Base-by-base conservation (phyloP, 1,140 invertebrate genomes). In the Lepidotrigona ventralis region DNA sequence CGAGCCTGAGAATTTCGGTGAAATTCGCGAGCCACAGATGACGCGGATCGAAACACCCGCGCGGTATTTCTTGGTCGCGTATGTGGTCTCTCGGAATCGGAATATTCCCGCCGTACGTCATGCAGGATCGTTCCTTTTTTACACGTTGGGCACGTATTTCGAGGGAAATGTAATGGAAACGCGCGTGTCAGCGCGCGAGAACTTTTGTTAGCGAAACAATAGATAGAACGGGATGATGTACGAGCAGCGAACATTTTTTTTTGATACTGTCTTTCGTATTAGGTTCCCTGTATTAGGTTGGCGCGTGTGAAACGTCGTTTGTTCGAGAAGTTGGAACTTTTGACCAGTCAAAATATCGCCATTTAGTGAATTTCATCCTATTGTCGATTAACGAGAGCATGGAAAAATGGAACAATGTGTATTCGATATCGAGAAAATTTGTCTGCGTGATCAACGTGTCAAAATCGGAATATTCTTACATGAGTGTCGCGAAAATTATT, bases 1-100 rank as follows among this genome's bases (percentile, higher is more conserved):
- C 17, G 2, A 15, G 29, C 9, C 14, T 11, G 66, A 70, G 68
- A 70, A 71, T 39, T 39, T 26, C n/a, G 15, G 19, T 6, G 33
- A 71, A 69, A 58, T 63, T 81, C 71, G 11, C n/a, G 63, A 53
- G 73, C 23, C 83, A 21, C 83, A 64, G 78, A 68, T 79, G 68
- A 68, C 60, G 78, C 6, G 21, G 56, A 77, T n/a, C 39, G 73
- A 81, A 46, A 60, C 26, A 23, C 63, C 5, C 0, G 15, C 12
- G 54, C 6, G 56, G n/a, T 66, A 73, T 46, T 29, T 17, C 51
- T 29, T 15, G n/a, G 26, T 54, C 23, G 51, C 60, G n/a, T 39
- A 23, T 23, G 58, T n/a, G 19, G 6, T 8, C 69, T 4, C 33
- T 15, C 26, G 29, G 17, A 21, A 81, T 81, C 46, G 46, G 53